Conservation (phyloP, 2,113 vertebrate species). For the Phoxinus phoxinus region DNA sequence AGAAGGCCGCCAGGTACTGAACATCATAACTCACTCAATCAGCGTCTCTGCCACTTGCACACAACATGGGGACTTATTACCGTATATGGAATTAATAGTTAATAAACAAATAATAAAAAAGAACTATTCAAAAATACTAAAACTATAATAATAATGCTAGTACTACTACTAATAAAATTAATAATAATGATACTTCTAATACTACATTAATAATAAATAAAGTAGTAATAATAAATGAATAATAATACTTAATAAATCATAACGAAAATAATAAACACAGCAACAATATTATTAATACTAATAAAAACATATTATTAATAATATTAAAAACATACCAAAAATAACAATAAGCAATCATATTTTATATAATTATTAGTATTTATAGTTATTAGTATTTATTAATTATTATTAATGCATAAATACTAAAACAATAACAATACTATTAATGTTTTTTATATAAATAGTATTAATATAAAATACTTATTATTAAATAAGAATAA, state of each 20-base stretch:
- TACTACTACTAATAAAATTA: neutral
- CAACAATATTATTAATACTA: neutral
- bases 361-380: neutral
- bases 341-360: neutral
- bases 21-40: neutral
- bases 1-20: conserved; percentile 88
- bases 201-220: too few species aligned
- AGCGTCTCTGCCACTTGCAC: neutral
- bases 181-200: too few species aligned
- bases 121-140: neutral
- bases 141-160: neutral
- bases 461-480: neutral
- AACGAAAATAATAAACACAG: neutral
- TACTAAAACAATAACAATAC: neutral
- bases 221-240: neutral
- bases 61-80: neutral
- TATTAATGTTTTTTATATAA: neutral
- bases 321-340: neutral
- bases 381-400: neutral
- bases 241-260: neutral
- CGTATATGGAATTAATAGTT: neutral
- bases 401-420: neutral
- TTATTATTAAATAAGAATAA: neutral
- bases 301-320: neutral
- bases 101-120: neutral